Base-by-base conservation (phyloP, 2,888 invertebrate species). In the Pseudolycoriella hygida region DNA sequence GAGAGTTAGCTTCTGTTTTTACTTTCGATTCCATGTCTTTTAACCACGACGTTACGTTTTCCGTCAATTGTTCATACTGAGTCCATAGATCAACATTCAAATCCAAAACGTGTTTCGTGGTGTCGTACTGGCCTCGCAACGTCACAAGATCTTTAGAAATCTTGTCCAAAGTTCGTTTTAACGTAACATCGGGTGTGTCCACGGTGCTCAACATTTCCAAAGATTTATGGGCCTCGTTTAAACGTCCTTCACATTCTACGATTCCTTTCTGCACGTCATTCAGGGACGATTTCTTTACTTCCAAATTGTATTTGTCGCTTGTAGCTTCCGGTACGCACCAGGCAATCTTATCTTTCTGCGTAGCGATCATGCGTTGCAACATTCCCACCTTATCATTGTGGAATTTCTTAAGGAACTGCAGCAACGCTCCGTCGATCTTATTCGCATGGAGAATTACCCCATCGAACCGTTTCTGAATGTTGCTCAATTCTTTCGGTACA, bases 301-400 rank as follows among this genome's bases (percentile, higher is more conserved):
- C 89, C 20, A 93, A 70, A 58, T 89, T 90, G 60, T 92, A 93
- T 60, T 82, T 82, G 57, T 94, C 93, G 56, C 87, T 89, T 30
- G 80, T 78, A 1, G 81, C 74, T 57, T 93, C 92, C 1, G 89
- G 87, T 56, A 80, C 74, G 60, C 93, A 94, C 90, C 93, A 93
- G 12, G 77, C 72, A 1, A 89, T 78, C 63, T 93, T 93, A 57
- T 94, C 93, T 50, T 81, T 80, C 51, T 85, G 77, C 2, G 83
- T 79, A 43, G 76, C 72, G 10, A 93, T 73, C 57, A 86, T 78
- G 53, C 89, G 74, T 54, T 86, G 82, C 32, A 90, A 70, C 58
- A 82, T 81, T 41, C 76, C 77, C 46, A 86, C 74, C 57, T 87
- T 89, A 52, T 90, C 90, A 41, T 79, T 78, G 55, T 89, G 87